These are phyloP conservation scores for Cyrtonyx montezumae DNA, from an alignment of 2,113 vertebrate species.

Conservation along the genomic window DNA sequence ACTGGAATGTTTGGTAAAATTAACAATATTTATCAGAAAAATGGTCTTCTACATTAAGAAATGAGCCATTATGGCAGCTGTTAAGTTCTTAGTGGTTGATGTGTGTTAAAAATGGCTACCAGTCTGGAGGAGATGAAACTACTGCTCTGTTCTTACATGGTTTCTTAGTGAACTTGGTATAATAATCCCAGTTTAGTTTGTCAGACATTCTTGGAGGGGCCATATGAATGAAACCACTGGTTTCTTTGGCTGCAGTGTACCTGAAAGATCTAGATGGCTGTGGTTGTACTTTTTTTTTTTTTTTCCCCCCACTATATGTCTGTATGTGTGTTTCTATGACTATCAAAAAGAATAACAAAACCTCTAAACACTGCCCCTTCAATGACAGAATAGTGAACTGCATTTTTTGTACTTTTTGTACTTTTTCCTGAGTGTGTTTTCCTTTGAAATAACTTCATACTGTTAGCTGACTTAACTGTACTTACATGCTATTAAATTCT, in stretches of 20 bases:
- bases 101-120: not conserved
- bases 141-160: not conserved
- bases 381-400: not conserved
- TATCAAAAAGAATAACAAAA: not conserved
- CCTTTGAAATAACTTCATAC: not conserved
- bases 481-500: conserved; percentile 7
- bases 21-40: not conserved
- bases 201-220: not conserved
- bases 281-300: not conserved
- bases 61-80: rapidly evolving
- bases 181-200: not conserved
- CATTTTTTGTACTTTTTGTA: not conserved
- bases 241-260: not conserved
- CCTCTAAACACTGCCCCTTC: not conserved
- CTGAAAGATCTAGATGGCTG: not conserved
- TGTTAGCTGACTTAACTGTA: conserved; percentile 12
- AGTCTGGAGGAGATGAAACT: not conserved
- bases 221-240: not conserved
- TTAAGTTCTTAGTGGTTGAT: not conserved
- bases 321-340: not conserved
- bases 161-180: not conserved
- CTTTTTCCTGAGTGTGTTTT: not conserved
- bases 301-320: not conserved
- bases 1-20: not conserved
- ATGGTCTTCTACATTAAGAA: not conserved